Evolutionary conservation across 2,888 invertebrate genomes (phyloP), one percentile per base, ranked within the genome.

Genomic region (Drosophila mimica): DNA sequence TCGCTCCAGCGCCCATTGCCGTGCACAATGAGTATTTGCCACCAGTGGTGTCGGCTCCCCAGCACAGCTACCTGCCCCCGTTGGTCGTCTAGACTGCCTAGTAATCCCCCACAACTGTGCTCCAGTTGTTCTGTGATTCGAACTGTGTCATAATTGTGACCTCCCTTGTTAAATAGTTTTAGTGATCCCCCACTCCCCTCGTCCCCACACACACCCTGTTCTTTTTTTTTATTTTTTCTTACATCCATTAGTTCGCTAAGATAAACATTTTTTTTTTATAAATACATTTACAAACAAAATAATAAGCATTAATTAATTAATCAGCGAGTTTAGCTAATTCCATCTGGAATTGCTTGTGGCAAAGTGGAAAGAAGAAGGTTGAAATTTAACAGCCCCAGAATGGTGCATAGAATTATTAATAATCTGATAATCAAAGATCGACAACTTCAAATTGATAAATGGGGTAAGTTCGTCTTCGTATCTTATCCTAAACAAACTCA

Each of bases 151-250:
- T 77, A 76, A 60, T 66, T 88, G 70, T 83, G 70, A 73, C 82
- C 71, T 61, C 74, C 67, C 28, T 78, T 86, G 87, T 90, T 89
- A 76, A 81, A 81, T 89, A 89, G 84, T 90, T 84, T 74, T 88
- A 84, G 67, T 30, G 56, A 30, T 4, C 8, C 25, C 46, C 46
- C n/a, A n/a, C n/a, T 17, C 15, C 46, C 17, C 13, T 13, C 30
- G 49, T 9, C 43, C 4, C 51, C 56, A 59, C 63, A 40, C 30
- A 38, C 46, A 15, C 2, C 4, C 25, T 4, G 8, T 8, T 56
- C 64, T 70, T 81, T 73, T 85, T 75, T 68, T 58, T 63, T 5
- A 62, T 43, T 40, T 30, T 62, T 36, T 52, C 30, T 28, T 40
- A 15, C 56, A 62, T 62, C 43, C 61, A 70, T 61, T 79, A 75